Percentiles rank a stretch among this genome's conserved stretches.
Conservation (phyloP, 2,888 invertebrate genomes). For the Melinopterus prodromus region DNA sequence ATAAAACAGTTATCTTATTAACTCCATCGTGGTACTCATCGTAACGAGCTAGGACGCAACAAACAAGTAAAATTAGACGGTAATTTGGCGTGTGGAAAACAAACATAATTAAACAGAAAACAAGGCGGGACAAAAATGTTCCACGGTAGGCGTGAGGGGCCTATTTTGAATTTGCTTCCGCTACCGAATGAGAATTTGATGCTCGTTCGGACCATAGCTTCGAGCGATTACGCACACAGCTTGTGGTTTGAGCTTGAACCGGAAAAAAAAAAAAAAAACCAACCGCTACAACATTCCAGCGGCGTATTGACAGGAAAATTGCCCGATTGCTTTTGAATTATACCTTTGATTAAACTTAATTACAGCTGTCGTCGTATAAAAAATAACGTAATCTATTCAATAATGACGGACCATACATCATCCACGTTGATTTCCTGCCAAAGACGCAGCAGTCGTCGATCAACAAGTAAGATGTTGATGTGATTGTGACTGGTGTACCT, state of each 20-base stretch:
- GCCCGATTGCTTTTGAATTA: conserved; percentile 38
- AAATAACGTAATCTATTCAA: conserved; percentile 37
- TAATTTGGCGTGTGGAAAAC: not conserved
- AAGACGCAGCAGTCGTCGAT: not conserved
- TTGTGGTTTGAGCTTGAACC: not conserved
- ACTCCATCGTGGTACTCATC: not conserved
- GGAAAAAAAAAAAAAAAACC: not conserved
- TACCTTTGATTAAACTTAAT: conserved; percentile 38
- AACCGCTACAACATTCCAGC: conserved; percentile 10
- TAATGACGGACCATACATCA: conserved; percentile 37
- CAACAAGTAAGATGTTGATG: not conserved
- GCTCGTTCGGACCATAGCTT: not conserved
- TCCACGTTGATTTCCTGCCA: not conserved
- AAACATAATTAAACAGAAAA: not conserved
- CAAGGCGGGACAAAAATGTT: not conserved
- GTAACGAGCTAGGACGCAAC: not conserved
- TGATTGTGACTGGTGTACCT: no score
- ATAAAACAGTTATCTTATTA: not conserved
- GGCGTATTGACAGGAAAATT: conserved; percentile 38
- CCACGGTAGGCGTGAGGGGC: conserved; percentile 5
- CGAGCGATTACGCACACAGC: not conserved
- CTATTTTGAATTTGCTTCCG: conserved; percentile 21
- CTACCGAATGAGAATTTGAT: conserved; percentile 13
- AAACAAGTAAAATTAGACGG: not conserved
- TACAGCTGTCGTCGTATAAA: conserved; percentile 37